These are phyloP conservation scores for Hiodon alosoides DNA, from an alignment of 2,113 vertebrate genomes.

Conservation along the genomic window DNA sequence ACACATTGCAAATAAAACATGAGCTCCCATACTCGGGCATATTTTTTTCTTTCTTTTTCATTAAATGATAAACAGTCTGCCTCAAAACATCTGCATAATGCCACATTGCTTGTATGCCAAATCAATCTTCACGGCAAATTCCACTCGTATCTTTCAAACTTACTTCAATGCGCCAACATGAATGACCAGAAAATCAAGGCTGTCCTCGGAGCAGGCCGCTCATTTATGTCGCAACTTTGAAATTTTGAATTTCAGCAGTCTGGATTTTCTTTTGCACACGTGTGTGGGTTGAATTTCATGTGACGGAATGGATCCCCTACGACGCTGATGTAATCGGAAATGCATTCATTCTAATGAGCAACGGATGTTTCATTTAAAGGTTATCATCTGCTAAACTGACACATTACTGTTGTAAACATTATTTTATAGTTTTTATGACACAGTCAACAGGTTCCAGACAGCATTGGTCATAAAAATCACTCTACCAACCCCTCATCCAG, in stretches of 20 bases:
- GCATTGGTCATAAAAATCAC: too few species aligned
- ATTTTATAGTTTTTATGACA: too few species aligned
- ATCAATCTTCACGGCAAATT: constrained; percentile 14
- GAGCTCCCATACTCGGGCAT: not conserved
- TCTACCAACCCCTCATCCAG: too few species aligned
- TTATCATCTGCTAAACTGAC: too few species aligned
- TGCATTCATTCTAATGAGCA: not conserved
- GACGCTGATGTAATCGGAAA: not conserved
- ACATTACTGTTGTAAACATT: too few species aligned
- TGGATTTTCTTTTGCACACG: not conserved
- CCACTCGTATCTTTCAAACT: not conserved
- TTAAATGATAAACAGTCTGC: constrained; percentile 18
- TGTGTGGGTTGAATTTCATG: not conserved
- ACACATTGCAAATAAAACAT: not conserved
- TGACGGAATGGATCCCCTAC: not conserved
- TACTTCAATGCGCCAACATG: constrained; percentile 9
- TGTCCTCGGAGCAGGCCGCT: not conserved
- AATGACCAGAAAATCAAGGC: constrained; percentile 14
- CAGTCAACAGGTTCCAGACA: too few species aligned
- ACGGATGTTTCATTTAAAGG: not conserved
- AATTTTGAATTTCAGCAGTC: not conserved
- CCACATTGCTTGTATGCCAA: constrained; percentile 12
- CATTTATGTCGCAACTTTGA: not conserved
- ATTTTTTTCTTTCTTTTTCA: constrained; percentile 4
- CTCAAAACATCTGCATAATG: constrained; percentile 15